These are phyloP conservation scores for Melierax canorus DNA, from an alignment of 2,113 vertebrate genomes.

Conservation along the genomic window DNA sequence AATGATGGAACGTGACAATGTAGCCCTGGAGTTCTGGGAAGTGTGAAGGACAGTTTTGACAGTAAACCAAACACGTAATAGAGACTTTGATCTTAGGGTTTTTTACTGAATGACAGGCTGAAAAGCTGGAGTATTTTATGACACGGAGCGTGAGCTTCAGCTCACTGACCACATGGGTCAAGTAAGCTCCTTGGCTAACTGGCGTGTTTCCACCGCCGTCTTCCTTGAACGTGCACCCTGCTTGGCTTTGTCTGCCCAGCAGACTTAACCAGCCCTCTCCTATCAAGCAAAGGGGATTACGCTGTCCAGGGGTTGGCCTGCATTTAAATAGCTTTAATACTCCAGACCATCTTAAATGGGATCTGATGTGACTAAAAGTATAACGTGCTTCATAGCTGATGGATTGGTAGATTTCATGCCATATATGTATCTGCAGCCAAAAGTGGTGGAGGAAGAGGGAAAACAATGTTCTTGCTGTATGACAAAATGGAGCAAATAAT, in stretches of 20 bases:
- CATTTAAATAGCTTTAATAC: slow-evolving; percentile 1
- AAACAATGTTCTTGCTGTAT: background rate
- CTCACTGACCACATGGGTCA: background rate
- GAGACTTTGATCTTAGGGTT: background rate
- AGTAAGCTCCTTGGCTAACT: background rate
- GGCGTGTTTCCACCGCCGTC: rapidly evolving
- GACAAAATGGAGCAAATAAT: background rate
- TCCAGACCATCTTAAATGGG: background rate
- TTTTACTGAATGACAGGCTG: background rate
- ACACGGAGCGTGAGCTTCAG: background rate
- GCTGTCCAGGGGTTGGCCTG: background rate
- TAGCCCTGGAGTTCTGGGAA: background rate
- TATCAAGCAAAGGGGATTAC: background rate
- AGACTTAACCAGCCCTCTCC: background rate
- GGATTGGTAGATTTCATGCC: background rate
- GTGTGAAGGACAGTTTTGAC: background rate
- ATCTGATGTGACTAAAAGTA: background rate
- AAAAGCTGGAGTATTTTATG: background rate
- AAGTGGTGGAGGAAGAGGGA: background rate
- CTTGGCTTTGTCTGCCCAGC: background rate
- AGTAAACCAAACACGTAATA: background rate
- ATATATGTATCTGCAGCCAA: background rate
- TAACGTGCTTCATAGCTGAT: background rate
- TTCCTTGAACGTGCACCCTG: background rate
- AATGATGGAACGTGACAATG: background rate